A percentile compares a stretch with the other conserved stretches of the same genome.
phyloP scores from a whole-genome alignment of 1,140 invertebrate genomes.

The Eupristina koningsbergeri region DNA sequence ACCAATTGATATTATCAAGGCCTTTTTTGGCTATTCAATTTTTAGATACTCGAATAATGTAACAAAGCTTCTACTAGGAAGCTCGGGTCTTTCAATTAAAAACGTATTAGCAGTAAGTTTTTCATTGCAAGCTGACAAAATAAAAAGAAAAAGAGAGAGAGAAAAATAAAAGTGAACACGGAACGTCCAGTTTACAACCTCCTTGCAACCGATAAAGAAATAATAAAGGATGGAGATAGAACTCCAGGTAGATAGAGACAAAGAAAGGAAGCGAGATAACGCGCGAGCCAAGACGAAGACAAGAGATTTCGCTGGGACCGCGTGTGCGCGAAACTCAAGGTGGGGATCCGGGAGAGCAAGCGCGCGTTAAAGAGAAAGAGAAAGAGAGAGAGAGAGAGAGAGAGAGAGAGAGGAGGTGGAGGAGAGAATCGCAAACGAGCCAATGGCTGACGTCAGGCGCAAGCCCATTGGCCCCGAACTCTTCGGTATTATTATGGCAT shows the following conservation, averaged over 20 bases:
- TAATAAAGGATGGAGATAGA: conserved; percentile 16
- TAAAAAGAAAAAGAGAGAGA: background rate
- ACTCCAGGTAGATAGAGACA: conserved; percentile 33
- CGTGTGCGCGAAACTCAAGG: conserved; percentile 26
- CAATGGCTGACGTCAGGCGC: conserved; percentile 37
- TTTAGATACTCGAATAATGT: background rate
- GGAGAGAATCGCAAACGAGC: background rate
- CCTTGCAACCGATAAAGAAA: background rate
- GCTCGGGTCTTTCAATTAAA: background rate
- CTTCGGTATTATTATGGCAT: conserved; percentile 24
- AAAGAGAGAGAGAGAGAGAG: background rate
- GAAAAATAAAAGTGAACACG: background rate
- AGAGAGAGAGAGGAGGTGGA: background rate
- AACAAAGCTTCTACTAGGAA: background rate
- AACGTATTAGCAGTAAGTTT: background rate
- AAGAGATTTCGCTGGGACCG: conserved; percentile 34
- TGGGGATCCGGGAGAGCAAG: background rate
- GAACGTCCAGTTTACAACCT: background rate
- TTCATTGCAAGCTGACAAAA: background rate
- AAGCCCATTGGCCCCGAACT: conserved; percentile 25
- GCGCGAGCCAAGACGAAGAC: background rate
- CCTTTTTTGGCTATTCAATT: background rate
- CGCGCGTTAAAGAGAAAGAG: background rate
- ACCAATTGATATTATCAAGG: background rate
- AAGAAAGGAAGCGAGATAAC: conserved; percentile 48